These are phyloP conservation scores for Coluber constrictor DNA, from an alignment of 2,797 vertebrate species.

Conservation along the genomic window DNA sequence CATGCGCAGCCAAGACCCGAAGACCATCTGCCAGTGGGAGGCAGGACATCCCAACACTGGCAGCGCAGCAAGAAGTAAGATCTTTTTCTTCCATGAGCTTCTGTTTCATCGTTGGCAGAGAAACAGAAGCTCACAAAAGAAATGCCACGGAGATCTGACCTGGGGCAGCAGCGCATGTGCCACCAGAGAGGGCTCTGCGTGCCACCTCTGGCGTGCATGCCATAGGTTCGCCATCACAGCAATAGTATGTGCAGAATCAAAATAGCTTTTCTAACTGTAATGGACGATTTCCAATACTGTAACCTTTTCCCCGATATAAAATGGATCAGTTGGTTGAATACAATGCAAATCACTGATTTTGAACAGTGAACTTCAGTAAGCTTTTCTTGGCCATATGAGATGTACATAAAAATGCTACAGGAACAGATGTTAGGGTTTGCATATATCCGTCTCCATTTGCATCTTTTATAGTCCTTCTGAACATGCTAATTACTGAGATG, in stretches of 20 bases:
- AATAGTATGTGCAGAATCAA: background rate
- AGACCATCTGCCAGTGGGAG: too few species aligned
- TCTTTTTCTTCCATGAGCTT: too few species aligned
- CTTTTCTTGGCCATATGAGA: background rate
- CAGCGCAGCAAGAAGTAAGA: too few species aligned
- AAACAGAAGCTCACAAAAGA: too few species aligned
- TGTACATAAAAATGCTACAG: constrained; percentile 6
- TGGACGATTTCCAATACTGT: background rate
- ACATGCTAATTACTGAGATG: background rate
- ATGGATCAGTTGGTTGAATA: background rate
- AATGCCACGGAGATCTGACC: too few species aligned
- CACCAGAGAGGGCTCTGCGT: too few species aligned
- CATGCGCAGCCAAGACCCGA: too few species aligned
- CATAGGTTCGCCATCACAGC: too few species aligned
- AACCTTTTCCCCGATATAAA: background rate
- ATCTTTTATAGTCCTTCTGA: constrained; percentile 7
- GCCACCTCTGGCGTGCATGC: too few species aligned
- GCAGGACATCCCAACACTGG: too few species aligned
- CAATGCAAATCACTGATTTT: background rate
- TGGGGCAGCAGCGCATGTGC: too few species aligned
- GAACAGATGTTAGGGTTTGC: background rate
- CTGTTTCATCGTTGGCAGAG: too few species aligned
- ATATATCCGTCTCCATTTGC: background rate
- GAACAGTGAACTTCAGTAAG: background rate
- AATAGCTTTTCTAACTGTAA: background rate